phyloP scores from a whole-genome alignment of 2,113 vertebrate genomes.

The Oreochromis spilurus region DNA sequence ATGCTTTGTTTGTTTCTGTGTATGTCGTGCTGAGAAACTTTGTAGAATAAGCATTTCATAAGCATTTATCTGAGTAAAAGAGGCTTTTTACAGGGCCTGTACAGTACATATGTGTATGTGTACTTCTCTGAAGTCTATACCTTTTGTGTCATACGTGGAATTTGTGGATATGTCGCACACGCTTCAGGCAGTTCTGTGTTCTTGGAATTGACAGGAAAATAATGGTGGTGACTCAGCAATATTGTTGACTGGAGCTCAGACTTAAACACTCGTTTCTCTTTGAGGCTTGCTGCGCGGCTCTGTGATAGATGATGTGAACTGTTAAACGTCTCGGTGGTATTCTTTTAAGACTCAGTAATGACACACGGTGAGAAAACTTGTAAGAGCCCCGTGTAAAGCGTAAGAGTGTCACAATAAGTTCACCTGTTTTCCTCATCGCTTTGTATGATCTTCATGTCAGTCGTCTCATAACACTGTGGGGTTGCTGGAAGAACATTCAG shows the following conservation, averaged over 20 bases:
- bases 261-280: background rate
- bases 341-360: background rate
- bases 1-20: background rate
- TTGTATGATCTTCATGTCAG: background rate
- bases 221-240: conserved; percentile 54
- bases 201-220: background rate
- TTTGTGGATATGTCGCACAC: background rate
- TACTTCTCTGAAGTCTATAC: background rate
- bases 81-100: background rate
- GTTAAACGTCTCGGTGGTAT: background rate
- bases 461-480: background rate
- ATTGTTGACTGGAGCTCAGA: background rate
- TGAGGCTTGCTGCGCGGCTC: background rate
- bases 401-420: background rate
- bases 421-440: background rate
- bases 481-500: background rate
- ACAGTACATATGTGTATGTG: background rate
- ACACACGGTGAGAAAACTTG: background rate
- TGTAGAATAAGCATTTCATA: background rate
- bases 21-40: background rate
- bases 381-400: background rate
- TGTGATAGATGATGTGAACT: background rate
- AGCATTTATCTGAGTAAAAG: background rate
- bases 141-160: background rate
- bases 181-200: background rate